Evolutionary conservation across 2,113 vertebrate genomes (phyloP).

Genomic region (Helogale parvula): DNA sequence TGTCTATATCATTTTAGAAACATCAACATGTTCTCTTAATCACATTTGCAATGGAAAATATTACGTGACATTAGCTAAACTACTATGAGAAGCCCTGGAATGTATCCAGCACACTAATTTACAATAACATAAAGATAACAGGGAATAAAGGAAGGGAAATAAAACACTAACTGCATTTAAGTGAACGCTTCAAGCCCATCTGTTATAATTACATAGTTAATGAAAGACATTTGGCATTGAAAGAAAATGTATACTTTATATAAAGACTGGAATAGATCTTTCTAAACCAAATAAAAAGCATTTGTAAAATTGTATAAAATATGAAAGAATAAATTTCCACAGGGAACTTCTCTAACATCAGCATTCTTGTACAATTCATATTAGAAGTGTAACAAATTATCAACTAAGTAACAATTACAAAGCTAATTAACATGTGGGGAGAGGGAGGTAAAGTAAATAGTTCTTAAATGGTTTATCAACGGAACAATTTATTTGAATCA

Average conservation of each 20-base stretch:
- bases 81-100: constrained; percentile 72
- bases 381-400: constrained; percentile 62
- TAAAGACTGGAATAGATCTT: constrained; percentile 74
- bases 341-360: constrained; percentile 68
- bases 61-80: constrained; percentile 68
- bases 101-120: constrained; percentile 73
- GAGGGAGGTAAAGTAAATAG: neutral
- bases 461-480: neutral
- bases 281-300: constrained; percentile 73
- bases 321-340: constrained; percentile 71
- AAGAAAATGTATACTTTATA: constrained; percentile 73
- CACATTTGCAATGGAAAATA: constrained; percentile 42
- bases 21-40: constrained; percentile 28
- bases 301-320: constrained; percentile 74
- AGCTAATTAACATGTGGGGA: neutral
- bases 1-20: constrained; percentile 22
- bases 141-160: constrained; percentile 55
- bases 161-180: constrained; percentile 74
- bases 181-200: constrained; percentile 79
- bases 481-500: neutral
- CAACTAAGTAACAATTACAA: constrained; percentile 56
- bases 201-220: constrained; percentile 75
- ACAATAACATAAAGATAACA: constrained; percentile 64
- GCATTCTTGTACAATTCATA: constrained; percentile 42
- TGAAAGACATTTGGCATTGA: constrained; percentile 77